These are phyloP conservation scores for Pseudoatta argentina DNA, from an alignment of 1,140 invertebrate species.

Conservation along the genomic window DNA sequence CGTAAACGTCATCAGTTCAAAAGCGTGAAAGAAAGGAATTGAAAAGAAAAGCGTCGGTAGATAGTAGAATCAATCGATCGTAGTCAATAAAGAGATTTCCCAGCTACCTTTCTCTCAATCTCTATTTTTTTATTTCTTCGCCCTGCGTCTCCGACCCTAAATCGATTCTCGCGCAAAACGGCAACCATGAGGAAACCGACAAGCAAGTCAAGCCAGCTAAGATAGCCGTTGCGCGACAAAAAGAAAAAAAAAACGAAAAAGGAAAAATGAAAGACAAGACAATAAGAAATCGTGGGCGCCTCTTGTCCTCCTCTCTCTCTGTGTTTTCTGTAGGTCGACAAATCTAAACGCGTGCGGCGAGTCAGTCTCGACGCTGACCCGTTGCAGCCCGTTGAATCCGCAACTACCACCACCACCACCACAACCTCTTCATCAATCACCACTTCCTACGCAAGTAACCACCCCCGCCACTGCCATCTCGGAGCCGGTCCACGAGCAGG, in stretches of 20 bases:
- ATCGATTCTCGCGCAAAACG: slow-evolving; percentile 30
- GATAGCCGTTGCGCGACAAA: slow-evolving; percentile 1
- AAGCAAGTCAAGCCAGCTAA: slow-evolving; percentile 8
- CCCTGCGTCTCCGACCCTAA: slow-evolving; percentile 43
- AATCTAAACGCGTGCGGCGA: slow-evolving; percentile 87
- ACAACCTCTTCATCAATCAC: slow-evolving; percentile 87
- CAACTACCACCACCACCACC: slow-evolving; percentile 85
- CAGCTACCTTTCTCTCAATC: slow-evolving; percentile 30
- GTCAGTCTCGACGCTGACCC: slow-evolving; percentile 87
- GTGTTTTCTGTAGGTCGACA: slow-evolving; percentile 87
- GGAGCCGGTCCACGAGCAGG: slow-evolving; percentile 85
- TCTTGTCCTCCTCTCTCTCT: slow-evolving; percentile 83
- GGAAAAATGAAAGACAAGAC: slow-evolving; percentile 63
- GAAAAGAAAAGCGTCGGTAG: neutral
- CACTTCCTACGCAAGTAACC: slow-evolving; percentile 87
- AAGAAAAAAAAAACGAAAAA: slow-evolving; percentile 24
- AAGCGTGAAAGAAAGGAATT: slow-evolving; percentile 15
- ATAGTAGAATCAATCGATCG: slow-evolving; percentile 43
- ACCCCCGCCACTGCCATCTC: slow-evolving; percentile 85
- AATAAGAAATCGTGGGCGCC: slow-evolving; percentile 78
- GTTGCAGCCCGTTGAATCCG: slow-evolving; percentile 87
- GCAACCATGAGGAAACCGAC: slow-evolving; percentile 15
- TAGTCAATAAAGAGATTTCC: slow-evolving; percentile 24
- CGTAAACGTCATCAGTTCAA: slow-evolving; percentile 29
- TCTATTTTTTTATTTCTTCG: slow-evolving; percentile 30